Evolutionary conservation across 2,888 invertebrate genomes (phyloP).

Genomic region (Xestobium rufovillosum): DNA sequence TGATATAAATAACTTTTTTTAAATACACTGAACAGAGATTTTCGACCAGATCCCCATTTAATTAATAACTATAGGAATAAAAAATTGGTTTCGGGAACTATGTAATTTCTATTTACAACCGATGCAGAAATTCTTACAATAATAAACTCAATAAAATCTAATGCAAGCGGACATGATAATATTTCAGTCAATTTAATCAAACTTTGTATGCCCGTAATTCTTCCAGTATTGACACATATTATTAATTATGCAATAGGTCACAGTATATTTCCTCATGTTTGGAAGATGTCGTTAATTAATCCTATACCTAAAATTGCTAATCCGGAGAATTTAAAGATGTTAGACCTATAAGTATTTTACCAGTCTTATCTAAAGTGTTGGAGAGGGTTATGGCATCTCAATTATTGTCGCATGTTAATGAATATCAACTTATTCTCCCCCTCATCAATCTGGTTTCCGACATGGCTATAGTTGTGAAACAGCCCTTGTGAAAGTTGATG

Average conservation of each 20-base stretch:
- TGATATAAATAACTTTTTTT: background rate
- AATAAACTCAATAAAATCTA: too few species aligned
- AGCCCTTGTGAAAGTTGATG: background rate
- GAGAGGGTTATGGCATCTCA: background rate
- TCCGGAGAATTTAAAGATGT: background rate
- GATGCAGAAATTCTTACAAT: too few species aligned
- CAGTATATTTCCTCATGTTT: background rate
- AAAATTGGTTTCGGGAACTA: background rate
- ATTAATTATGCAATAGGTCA: constrained; percentile 1
- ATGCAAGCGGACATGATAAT: background rate
- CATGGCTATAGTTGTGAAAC: background rate
- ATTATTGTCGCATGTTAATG: too few species aligned
- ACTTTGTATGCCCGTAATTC: background rate
- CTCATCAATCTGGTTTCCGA: background rate
- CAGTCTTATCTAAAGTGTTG: background rate
- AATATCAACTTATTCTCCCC: too few species aligned
- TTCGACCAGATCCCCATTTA: background rate
- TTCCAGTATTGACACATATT: background rate
- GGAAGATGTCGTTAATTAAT: constrained; percentile 1
- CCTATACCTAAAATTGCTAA: background rate
- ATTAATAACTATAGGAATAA: background rate
- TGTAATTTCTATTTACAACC: too few species aligned
- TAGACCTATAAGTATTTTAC: background rate
- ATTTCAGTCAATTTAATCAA: background rate
- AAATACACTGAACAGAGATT: too few species aligned